phyloP scores from a whole-genome alignment of 2,113 vertebrate species.

The Bujurquina vittata region DNA sequence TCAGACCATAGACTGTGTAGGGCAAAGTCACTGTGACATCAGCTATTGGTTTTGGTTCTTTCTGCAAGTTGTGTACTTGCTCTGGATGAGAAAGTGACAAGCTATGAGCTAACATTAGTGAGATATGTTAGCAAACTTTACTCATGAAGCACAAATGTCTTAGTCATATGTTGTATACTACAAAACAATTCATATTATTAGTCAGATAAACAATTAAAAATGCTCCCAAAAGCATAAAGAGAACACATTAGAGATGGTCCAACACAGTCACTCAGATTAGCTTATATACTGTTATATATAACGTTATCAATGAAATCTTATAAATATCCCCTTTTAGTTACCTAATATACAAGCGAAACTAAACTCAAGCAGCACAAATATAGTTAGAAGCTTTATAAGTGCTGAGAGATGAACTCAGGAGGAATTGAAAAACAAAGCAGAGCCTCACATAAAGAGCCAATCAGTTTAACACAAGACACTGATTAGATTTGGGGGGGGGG shows the following conservation, averaged over 20 bases:
- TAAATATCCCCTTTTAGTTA: not conserved
- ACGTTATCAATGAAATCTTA: not conserved
- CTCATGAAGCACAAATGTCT: not conserved
- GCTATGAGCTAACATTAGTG: not conserved
- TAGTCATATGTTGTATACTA: not conserved
- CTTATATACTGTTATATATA: not conserved
- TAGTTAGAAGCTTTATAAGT: not conserved
- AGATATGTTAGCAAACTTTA: accelerated
- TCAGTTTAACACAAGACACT: conserved; percentile 7
- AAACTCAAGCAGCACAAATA: not conserved
- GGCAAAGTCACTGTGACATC: not conserved
- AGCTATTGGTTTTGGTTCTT: not conserved
- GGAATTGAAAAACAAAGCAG: conserved; percentile 1
- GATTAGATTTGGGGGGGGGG: not conserved
- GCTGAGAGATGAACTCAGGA: not conserved
- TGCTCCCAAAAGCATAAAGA: not conserved
- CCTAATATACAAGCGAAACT: not conserved
- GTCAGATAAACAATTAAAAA: not conserved
- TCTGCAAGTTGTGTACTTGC: not conserved
- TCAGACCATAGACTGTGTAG: not conserved
- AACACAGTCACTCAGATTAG: not conserved
- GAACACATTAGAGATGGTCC: not conserved
- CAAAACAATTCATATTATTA: not conserved
- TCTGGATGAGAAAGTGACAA: not conserved
- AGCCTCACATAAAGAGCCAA: not conserved